Conservation (phyloP, 2,113 vertebrate genomes). For the Tupaia tana region DNA sequence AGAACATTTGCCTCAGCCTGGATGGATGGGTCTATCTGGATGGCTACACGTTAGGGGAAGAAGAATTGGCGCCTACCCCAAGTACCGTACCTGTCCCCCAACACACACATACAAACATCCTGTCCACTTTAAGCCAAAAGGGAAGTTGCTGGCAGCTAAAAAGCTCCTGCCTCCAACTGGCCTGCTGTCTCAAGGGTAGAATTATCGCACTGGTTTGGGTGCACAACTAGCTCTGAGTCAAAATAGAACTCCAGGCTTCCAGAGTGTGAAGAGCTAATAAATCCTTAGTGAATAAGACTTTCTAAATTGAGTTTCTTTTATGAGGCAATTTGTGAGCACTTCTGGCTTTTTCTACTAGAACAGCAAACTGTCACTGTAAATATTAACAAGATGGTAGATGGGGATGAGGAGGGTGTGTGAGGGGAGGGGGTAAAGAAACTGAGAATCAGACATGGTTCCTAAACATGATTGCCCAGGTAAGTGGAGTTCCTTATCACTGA, state of each 20-base stretch:
- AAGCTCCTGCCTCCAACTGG: background rate
- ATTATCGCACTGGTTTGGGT: constrained; percentile 3
- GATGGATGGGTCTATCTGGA: background rate
- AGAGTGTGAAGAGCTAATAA: constrained; percentile 61
- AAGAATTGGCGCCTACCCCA: background rate
- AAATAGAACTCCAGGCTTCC: constrained; percentile 63
- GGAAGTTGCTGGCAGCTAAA: background rate
- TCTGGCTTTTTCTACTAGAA: constrained; percentile 61
- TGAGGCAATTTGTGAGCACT: constrained; percentile 61
- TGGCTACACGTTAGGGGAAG: background rate
- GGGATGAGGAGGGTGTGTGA: no score
- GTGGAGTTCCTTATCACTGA: background rate
- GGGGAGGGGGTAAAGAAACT: background rate
- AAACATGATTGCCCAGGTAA: background rate
- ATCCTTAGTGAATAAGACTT: constrained; percentile 71
- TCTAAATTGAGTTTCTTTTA: constrained; percentile 77
- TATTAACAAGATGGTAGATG: constrained; percentile 65
- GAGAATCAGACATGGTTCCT: constrained; percentile 15
- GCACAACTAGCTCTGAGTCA: constrained; percentile 29
- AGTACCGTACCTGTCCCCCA: no score
- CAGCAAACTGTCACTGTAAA: constrained; percentile 58
- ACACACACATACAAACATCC: background rate
- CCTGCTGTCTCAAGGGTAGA: constrained; percentile 42
- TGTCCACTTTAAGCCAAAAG: background rate
- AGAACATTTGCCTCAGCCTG: background rate